These are phyloP conservation scores for Gambusia holbrooki DNA, from an alignment of 2,113 vertebrate species.

Conservation along the genomic window DNA sequence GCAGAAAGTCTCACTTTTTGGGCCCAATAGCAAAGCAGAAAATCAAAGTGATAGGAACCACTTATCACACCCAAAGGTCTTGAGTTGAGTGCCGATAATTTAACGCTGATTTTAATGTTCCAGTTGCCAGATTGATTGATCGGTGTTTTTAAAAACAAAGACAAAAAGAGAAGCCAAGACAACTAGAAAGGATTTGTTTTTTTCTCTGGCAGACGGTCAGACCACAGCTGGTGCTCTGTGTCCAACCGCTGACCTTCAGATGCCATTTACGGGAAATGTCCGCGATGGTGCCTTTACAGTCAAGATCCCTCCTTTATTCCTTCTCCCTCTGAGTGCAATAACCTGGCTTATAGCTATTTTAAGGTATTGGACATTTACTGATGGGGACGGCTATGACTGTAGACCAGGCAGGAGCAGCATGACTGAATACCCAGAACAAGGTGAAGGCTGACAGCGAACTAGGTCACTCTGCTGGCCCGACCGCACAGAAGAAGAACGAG, in stretches of 20 bases:
- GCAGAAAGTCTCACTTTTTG: not conserved
- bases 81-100: not conserved
- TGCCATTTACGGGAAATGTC: slow-evolving; percentile 59
- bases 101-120: slow-evolving; percentile 2
- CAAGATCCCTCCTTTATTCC: slow-evolving; percentile 25
- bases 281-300: slow-evolving; percentile 70
- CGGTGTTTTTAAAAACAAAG: not conserved
- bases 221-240: slow-evolving; percentile 35
- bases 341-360: slow-evolving; percentile 65
- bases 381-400: slow-evolving; percentile 63
- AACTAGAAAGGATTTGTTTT: not conserved
- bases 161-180: slow-evolving; percentile 1
- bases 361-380: slow-evolving; percentile 72
- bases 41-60: not conserved
- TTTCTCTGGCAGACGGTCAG: slow-evolving; percentile 8
- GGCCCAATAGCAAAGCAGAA: not conserved
- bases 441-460: slow-evolving; percentile 68
- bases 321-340: slow-evolving; percentile 61
- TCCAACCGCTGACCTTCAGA: slow-evolving; percentile 69
- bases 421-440: slow-evolving; percentile 36
- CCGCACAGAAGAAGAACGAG: not conserved
- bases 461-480: slow-evolving; percentile 34
- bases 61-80: not conserved
- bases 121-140: slow-evolving; percentile 12
- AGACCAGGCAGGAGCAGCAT: slow-evolving; percentile 38